phyloP scores from a whole-genome alignment of 2,888 invertebrate genomes.

The Serripes groenlandicus region DNA sequence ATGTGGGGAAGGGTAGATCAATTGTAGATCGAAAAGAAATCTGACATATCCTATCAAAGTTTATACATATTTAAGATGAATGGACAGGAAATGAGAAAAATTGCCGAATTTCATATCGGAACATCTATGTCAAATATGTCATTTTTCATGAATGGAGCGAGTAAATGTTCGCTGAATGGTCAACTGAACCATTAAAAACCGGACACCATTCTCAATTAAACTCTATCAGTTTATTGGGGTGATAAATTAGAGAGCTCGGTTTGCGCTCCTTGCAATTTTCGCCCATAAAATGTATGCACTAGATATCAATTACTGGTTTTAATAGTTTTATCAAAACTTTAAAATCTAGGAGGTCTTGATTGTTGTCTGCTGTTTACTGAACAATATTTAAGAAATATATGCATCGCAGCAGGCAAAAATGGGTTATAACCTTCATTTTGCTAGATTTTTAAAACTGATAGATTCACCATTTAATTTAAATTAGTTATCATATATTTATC shows the following conservation, averaged over 20 bases:
- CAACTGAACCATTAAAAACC: slow-evolving; percentile 41
- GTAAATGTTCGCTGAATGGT: slow-evolving; percentile 38
- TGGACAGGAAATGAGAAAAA: slow-evolving; percentile 28
- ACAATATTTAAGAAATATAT: slow-evolving; percentile 1
- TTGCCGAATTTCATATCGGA: slow-evolving; percentile 21
- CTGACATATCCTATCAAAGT: background rate
- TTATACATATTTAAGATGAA: slow-evolving; percentile 22
- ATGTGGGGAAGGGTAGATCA: too few species aligned
- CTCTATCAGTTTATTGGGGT: slow-evolving; percentile 31
- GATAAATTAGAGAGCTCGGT: slow-evolving; percentile 20
- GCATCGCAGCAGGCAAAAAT: too few species aligned
- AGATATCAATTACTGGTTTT: slow-evolving; percentile 58
- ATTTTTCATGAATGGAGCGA: slow-evolving; percentile 48
- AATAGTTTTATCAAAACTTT: slow-evolving; percentile 57
- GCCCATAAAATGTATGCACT: slow-evolving; percentile 54
- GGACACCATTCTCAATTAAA: slow-evolving; percentile 50
- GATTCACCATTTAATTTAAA: too few species aligned
- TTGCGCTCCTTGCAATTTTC: slow-evolving; percentile 45
- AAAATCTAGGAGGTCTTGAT: slow-evolving; percentile 48
- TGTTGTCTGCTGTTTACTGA: background rate
- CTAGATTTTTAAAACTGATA: too few species aligned
- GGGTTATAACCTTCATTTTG: background rate
- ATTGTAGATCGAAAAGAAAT: background rate
- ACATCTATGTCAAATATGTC: slow-evolving; percentile 52
- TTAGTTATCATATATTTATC: too few species aligned